These are phyloP conservation scores for Malurus cyaneus DNA, from an alignment of 2,113 vertebrate species.

Conservation along the genomic window DNA sequence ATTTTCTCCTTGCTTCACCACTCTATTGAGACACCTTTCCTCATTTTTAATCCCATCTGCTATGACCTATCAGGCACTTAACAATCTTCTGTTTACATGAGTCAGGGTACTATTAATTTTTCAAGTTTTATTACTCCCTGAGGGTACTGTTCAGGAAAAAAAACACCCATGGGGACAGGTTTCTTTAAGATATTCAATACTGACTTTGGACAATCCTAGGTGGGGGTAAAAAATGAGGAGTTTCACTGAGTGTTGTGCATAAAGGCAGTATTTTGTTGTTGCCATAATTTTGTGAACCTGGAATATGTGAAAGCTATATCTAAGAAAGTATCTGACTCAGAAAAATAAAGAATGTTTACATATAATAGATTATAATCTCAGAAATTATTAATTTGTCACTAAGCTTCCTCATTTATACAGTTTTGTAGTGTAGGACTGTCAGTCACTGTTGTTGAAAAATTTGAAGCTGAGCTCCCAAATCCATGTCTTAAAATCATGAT, in stretches of 20 bases:
- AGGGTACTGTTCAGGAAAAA: background rate
- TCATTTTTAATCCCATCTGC: background rate
- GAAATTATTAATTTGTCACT: background rate
- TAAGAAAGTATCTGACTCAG: background rate
- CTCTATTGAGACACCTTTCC: background rate
- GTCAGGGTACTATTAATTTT: background rate
- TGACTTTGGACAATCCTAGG: background rate
- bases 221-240: background rate
- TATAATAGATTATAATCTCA: background rate
- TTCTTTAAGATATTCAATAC: background rate
- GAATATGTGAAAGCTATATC: background rate
- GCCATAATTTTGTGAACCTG: background rate
- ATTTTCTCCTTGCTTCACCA: background rate
- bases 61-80: background rate
- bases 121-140: background rate
- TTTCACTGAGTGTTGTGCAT: background rate
- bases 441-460: background rate
- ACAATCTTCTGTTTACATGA: background rate
- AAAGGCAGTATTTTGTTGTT: background rate
- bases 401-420: background rate
- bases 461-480: background rate
- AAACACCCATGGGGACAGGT: fast-evolving
- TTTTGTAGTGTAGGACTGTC: background rate
- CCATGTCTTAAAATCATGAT: background rate
- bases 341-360: background rate